Evolutionary conservation across 2,888 invertebrate genomes (phyloP).

Genomic region (Metopia argyrocephala): DNA sequence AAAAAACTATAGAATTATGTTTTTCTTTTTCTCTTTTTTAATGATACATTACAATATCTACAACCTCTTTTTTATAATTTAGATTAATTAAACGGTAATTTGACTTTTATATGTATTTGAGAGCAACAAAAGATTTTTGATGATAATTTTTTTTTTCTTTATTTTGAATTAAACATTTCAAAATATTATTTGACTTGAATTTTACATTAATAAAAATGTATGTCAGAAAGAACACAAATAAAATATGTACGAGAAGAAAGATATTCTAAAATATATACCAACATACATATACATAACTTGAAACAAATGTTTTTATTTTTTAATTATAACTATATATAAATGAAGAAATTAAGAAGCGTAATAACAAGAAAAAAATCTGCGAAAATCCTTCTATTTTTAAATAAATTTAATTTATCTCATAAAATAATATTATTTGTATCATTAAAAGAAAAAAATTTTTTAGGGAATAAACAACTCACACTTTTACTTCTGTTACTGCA

Average conservation of each 20-base stretch:
- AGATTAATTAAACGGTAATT: constrained; percentile 56
- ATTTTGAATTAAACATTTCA: constrained; percentile 47
- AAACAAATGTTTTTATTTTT: no score
- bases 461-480: not conserved
- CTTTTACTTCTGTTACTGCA: not conserved
- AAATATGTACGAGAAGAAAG: constrained; percentile 38
- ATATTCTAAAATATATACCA: constrained; percentile 48
- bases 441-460: constrained; percentile 4
- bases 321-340: no score
- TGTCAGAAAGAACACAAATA: constrained; percentile 40
- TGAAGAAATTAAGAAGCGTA: no score
- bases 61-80: constrained; percentile 50
- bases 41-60: constrained; percentile 44
- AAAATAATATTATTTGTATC: constrained; percentile 23
- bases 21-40: constrained; percentile 39
- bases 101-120: constrained; percentile 36
- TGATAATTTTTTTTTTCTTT: constrained; percentile 22
- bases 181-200: constrained; percentile 31
- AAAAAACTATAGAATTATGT: constrained; percentile 49
- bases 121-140: constrained; percentile 36
- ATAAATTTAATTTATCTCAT: not conserved
- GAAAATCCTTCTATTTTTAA: constrained; percentile 15
- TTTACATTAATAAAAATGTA: constrained; percentile 59
- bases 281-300: constrained; percentile 41
- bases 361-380: no score